A percentile compares a stretch with the other conserved stretches of the same genome.
Evolutionary conservation across 2,113 vertebrate species (phyloP).

Genomic region (Rhipidura dahli): DNA sequence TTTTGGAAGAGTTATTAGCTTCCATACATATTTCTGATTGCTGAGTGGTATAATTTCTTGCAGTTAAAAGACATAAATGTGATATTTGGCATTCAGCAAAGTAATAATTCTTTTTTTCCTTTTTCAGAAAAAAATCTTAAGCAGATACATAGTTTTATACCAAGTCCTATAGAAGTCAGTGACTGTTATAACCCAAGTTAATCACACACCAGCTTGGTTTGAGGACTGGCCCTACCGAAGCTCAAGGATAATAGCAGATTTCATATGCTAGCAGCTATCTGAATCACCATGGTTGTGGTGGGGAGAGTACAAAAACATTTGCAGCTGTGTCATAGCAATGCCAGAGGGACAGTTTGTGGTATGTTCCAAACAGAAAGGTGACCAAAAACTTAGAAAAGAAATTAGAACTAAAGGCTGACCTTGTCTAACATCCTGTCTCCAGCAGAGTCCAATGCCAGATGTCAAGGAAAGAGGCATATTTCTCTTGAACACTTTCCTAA

Average conservation of each 20-base stretch:
- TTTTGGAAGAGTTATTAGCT: background rate
- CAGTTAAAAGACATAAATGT: background rate
- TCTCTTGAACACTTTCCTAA: background rate
- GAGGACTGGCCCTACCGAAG: background rate
- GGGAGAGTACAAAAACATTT: background rate
- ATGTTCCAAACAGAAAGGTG: background rate
- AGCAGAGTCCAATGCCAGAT: background rate
- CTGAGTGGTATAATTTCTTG: background rate
- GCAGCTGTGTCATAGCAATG: background rate
- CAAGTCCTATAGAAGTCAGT: background rate
- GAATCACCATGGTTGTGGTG: rapidly evolving
- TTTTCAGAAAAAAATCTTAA: background rate
- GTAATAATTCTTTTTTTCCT: background rate
- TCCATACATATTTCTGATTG: constrained; percentile 11
- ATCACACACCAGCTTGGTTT: rapidly evolving
- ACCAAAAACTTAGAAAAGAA: background rate
- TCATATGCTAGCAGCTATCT: background rate
- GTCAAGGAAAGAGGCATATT: background rate
- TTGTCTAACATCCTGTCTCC: background rate
- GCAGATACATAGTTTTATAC: background rate
- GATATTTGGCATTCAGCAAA: background rate
- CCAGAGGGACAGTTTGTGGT: background rate
- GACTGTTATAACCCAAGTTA: background rate
- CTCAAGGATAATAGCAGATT: background rate
- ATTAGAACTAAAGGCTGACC: background rate